These are phyloP conservation scores for Megalopta genalis DNA, from an alignment of 1,140 invertebrate species.

Conservation along the genomic window DNA sequence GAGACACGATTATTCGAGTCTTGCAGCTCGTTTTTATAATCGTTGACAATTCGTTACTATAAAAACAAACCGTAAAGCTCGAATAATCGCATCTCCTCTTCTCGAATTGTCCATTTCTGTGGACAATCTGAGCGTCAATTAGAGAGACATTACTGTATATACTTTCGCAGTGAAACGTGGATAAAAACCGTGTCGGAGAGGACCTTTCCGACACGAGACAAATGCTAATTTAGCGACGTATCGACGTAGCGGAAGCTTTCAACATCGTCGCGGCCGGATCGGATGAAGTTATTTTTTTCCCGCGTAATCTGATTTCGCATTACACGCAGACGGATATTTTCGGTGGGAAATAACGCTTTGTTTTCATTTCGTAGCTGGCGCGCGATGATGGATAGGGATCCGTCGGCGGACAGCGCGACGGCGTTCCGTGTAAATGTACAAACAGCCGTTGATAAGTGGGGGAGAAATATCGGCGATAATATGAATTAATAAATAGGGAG, in stretches of 20 bases:
- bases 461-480: constrained; percentile 11
- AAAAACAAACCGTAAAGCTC: too few relatives aligned
- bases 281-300: not conserved
- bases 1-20: too few relatives aligned
- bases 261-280: not conserved
- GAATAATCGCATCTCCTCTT: too few relatives aligned
- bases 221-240: not conserved
- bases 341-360: not conserved
- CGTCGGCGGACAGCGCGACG: constrained; percentile 54
- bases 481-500: not conserved
- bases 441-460: constrained; percentile 51
- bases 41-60: too few relatives aligned
- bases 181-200: too few relatives aligned
- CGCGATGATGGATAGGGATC: constrained; percentile 59
- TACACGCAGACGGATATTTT: not conserved
- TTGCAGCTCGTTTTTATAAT: too few relatives aligned
- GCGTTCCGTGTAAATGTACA: constrained; percentile 43
- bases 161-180: too few relatives aligned
- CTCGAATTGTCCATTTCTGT: too few relatives aligned
- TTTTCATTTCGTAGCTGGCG: not conserved
- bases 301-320: not conserved
- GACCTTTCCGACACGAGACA: too few relatives aligned
- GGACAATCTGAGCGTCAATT: too few relatives aligned
- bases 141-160: too few relatives aligned
- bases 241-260: not conserved